These are phyloP conservation scores for Atrina japonica DNA, from an alignment of 2,888 invertebrate genomes.

Conservation along the genomic window DNA sequence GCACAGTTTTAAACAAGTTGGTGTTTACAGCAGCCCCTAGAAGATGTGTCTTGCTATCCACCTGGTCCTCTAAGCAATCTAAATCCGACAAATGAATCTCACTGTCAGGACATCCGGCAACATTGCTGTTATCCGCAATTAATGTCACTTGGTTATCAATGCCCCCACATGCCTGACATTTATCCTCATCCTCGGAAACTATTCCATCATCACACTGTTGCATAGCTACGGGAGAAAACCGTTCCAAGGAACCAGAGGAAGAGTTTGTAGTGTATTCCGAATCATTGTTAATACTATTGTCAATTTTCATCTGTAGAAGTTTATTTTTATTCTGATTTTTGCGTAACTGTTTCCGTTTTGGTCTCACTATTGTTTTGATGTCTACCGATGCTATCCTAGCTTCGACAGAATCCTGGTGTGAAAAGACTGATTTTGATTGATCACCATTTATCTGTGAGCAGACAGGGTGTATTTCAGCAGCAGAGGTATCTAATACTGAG, in stretches of 20 bases:
- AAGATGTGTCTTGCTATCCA: constrained; percentile 54
- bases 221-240: constrained; percentile 26
- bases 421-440: constrained; percentile 18
- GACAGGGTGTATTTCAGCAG: constrained; percentile 30
- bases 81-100: constrained; percentile 19
- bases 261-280: constrained; percentile 7
- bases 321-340: constrained; percentile 16
- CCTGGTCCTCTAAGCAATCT: constrained; percentile 25
- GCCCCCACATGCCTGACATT: constrained; percentile 10
- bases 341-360: constrained; percentile 41
- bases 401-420: constrained; percentile 57
- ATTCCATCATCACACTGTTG: constrained; percentile 21
- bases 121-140: not conserved
- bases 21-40: constrained; percentile 50
- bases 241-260: constrained; percentile 15
- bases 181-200: not conserved
- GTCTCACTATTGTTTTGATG: constrained; percentile 63
- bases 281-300: constrained; percentile 16
- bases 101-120: constrained; percentile 16
- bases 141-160: not conserved
- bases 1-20: constrained; percentile 8
- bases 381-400: constrained; percentile 62
- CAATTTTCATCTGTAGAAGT: constrained; percentile 1
- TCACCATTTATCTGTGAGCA: constrained; percentile 2
- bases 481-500: constrained; percentile 1